Conservation (phyloP, 2,888 invertebrate genomes). For the Agonum fuliginosum region DNA sequence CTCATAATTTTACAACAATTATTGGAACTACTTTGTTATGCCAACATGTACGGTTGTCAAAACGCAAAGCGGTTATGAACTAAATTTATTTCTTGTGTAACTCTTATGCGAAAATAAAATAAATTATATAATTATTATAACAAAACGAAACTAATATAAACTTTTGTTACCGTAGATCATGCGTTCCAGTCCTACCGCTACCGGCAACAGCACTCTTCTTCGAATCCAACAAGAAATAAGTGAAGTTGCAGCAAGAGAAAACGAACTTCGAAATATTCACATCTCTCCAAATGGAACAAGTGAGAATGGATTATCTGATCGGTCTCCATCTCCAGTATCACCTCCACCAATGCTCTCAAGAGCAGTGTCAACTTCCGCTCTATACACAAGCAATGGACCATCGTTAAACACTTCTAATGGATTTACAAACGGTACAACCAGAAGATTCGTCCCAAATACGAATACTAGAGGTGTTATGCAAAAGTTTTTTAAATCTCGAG, state of each 20-base stretch:
- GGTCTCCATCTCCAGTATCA: conserved; percentile 52
- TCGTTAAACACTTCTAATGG: conserved; percentile 38
- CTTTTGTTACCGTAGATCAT: conserved; percentile 43
- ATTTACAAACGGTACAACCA: conserved; percentile 66
- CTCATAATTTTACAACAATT: neutral
- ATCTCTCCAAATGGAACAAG: conserved; percentile 19
- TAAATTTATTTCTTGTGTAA: neutral
- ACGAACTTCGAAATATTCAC: conserved; percentile 79
- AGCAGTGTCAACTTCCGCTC: conserved; percentile 67
- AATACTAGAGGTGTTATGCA: conserved; percentile 86
- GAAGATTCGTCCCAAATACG: conserved; percentile 78
- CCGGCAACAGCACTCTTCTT: conserved; percentile 81
- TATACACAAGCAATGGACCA: conserved; percentile 29
- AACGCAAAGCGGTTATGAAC: neutral
- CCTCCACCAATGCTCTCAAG: conserved; percentile 65
- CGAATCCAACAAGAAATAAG: conserved; percentile 93
- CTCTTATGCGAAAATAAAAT: too few relatives aligned
- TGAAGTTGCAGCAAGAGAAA: conserved; percentile 88
- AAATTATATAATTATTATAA: too few relatives aligned
- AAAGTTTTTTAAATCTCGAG: conserved; percentile 87
- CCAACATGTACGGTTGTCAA: neutral
- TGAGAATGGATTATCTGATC: conserved; percentile 32
- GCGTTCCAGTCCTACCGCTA: conserved; percentile 63
- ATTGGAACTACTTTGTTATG: neutral
- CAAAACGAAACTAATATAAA: neutral